These are phyloP conservation scores for Bombyx mandarina DNA, from an alignment of 1,140 invertebrate species.

Conservation along the genomic window DNA sequence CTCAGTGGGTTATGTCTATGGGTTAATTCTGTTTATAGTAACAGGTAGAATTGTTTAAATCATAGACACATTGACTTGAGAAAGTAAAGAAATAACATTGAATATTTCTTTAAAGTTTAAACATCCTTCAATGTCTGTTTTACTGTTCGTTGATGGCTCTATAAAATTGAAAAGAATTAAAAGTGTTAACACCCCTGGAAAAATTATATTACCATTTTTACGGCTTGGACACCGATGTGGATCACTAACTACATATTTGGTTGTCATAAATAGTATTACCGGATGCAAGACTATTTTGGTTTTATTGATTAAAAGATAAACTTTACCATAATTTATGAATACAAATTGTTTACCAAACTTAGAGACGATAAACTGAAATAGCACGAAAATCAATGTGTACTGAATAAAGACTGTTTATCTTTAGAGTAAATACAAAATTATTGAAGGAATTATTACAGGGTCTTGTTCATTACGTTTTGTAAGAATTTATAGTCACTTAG, in stretches of 20 bases:
- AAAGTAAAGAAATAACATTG: no score
- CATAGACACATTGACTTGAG: no score
- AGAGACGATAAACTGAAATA: constrained; percentile 17
- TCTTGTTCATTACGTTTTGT: no score
- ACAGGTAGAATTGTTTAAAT: no score
- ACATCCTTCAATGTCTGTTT: no score
- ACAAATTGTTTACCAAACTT: constrained; percentile 17
- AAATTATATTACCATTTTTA: constrained; percentile 5
- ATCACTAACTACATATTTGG: constrained; percentile 13
- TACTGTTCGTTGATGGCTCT: constrained; percentile 1
- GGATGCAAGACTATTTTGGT: constrained; percentile 31
- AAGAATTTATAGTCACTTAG: no score
- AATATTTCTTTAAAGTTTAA: no score
- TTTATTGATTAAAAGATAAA: constrained; percentile 38
- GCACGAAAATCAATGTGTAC: constrained; percentile 4
- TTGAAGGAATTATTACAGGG: no score
- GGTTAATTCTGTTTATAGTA: no score
- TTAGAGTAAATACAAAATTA: no score
- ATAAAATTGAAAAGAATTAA: constrained; percentile 2
- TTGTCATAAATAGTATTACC: constrained; percentile 26
- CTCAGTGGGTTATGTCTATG: no score
- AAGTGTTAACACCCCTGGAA: background rate
- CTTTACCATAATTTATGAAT: constrained; percentile 22
- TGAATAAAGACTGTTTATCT: no score
- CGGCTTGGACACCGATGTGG: constrained; percentile 12